Evolutionary conservation across 1,140 invertebrate species (phyloP), one percentile per base, ranked within the genome.

Genomic region (Drosophila ananassae): DNA sequence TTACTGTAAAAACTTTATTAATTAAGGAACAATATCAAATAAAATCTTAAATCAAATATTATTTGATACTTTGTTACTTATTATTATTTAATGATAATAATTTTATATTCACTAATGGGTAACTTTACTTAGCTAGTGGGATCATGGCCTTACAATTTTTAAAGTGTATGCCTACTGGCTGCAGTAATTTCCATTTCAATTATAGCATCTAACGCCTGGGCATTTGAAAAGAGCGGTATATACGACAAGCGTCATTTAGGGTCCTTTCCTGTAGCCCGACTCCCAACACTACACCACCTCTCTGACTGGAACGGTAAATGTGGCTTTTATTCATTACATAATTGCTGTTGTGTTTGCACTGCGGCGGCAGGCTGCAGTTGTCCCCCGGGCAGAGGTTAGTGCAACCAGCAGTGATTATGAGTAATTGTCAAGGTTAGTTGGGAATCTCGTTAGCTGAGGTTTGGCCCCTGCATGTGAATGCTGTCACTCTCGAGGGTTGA

Each of bases 281-380:
- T 25, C 8, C 8, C 50, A 12, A 2, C 28, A 3, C 25, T 3
- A 3, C 41, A 7, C 24, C 24, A 59, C 13, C 51, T 17, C 30
- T 9, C 28, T 30, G 12, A 44, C 10, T 77, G 55, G 69, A 84
- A 64, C 61, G 80, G 72, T 80, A 74, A 85, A 89, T 87, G 79
- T 82, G 79, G 82, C 74, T 73, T 78, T 79, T 76, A 87, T 85
- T 77, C 82, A 89, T 85, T 89, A 78, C 82, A 87, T 85, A 85
- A 85, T 85, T 85, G 89, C 78, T 67, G 83, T 68, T 82, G 75
- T 82, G 82, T 85, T 85, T 89, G 83, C 82, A 62, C 60, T 78
- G 82, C 56, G 82, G 82, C 56, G 82, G 64, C 78, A 69, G 30
- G 37, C 54, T 55, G 64, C 72, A 48, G 24, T 41, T 30, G 59